Evolutionary conservation across 2,113 vertebrate species (phyloP), one percentile per base, ranked within the genome.

Genomic region (Sapayoa aenigma): DNA sequence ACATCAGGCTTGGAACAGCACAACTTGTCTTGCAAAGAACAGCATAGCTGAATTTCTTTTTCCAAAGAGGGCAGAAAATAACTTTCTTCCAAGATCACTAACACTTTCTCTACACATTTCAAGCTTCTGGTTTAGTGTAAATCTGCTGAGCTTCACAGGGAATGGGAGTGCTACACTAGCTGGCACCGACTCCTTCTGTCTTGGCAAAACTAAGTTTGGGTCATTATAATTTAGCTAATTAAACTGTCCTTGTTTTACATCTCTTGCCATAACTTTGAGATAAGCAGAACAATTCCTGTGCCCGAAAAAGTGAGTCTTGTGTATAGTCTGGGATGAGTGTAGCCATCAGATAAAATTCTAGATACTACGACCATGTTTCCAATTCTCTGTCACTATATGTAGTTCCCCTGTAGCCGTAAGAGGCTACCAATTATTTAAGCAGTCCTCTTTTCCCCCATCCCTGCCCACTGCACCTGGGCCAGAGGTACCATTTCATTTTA

Each of bases 41-140:
- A 78, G 24, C 66, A 91, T 1, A 1, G 31, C 12, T 66, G 30
- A 55, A 55, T 59, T 91, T 66, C 39, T 89, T 53, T 84, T 89
- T 73, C 69, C 75, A 89, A 84, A 92, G 75, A 56, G 21, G 53
- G 28, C 25, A 82, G 56, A 91, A 92, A 81, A 90, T 47, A 11
- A 39, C 90, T 84, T 67, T 79, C 28, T 79, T 84, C 41, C 62
- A 87, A 76, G 39, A 89, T 58, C 60, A 69, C 58, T 69, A 88
- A 95, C 30, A 12, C 23, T 66, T 87, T 41, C 78, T 88, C 50
- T 74, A 20, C 50, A 67, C 24, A 59, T 83, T 87, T 91, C 30
- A 82, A n/a, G 63, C 42, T 80, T 46, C 78, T 85, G 33, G 37
- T 37, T 91, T 50, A 33, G 18, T 27, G 20, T 2, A 5, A 68